Conservation (phyloP, 1,140 invertebrate species). For the Zaprionus ornatus region DNA sequence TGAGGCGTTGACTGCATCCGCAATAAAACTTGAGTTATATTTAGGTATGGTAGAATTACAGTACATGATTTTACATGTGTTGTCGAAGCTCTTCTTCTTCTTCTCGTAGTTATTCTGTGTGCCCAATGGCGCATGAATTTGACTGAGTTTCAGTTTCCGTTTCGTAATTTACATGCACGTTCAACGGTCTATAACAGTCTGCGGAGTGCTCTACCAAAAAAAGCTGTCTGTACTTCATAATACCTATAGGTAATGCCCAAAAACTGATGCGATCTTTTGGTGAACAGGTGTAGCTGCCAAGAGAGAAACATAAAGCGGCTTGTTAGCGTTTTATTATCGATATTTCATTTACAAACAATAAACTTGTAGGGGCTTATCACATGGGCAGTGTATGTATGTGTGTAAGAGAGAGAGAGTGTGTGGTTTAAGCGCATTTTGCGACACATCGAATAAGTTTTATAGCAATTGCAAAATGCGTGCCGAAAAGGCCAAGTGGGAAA, state of each 20-base stretch:
- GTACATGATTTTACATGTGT: conserved; percentile 15
- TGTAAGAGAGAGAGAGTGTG: conserved; percentile 28
- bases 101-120: not conserved
- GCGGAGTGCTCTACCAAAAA: not conserved
- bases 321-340: conserved; percentile 32
- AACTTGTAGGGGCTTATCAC: conserved; percentile 41
- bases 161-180: conserved; percentile 12
- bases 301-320: conserved; percentile 23
- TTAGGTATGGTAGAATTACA: not conserved
- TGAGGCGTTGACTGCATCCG: conserved; percentile 41
- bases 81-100: not conserved
- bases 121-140: conserved; percentile 22
- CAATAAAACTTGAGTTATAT: conserved; percentile 25
- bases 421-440: conserved; percentile 50
- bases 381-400: not conserved
- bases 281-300: conserved; percentile 13
- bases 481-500: conserved; percentile 41
- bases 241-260: not conserved
- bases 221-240: not conserved
- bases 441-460: conserved; percentile 69
- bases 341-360: conserved; percentile 33
- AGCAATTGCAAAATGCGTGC: conserved; percentile 79
- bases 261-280: not conserved
- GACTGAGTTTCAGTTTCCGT: conserved; percentile 30
- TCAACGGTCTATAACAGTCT: conserved; percentile 2